A percentile compares a stretch with the other conserved stretches of the same genome.
Evolutionary conservation across 2,888 invertebrate species (phyloP).

Genomic region (Abscondita cerata): DNA sequence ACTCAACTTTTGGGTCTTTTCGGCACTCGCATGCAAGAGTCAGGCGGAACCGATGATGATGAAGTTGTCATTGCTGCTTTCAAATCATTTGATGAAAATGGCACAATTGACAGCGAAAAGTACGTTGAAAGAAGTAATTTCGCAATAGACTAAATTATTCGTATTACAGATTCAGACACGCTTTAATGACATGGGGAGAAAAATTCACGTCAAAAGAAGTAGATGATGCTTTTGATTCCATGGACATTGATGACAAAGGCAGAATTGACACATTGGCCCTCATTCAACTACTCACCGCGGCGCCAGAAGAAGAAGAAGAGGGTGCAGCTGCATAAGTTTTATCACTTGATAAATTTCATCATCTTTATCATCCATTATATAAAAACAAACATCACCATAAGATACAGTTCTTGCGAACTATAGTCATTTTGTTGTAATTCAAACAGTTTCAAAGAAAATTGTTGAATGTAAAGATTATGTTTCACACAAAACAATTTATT

Average conservation of each 20-base stretch:
- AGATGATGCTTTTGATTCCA: constrained; percentile 92
- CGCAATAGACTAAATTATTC: neutral
- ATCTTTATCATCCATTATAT: constrained; percentile 30
- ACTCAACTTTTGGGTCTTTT: constrained; percentile 92
- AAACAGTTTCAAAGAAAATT: no score
- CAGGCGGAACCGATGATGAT: constrained; percentile 88
- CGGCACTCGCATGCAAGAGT: constrained; percentile 90
- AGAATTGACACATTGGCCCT: constrained; percentile 87
- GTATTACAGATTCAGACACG: constrained; percentile 76
- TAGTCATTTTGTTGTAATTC: neutral
- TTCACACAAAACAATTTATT: neutral
- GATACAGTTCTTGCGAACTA: constrained; percentile 15
- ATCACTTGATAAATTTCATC: constrained; percentile 26
- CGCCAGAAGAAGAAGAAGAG: constrained; percentile 79
- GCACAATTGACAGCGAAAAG: constrained; percentile 88
- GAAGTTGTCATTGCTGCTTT: constrained; percentile 91
- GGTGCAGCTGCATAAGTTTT: constrained; percentile 56
- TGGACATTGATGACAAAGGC: constrained; percentile 91
- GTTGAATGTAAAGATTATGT: no score
- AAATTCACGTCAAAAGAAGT: constrained; percentile 89
- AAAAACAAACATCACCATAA: constrained; percentile 23
- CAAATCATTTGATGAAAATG: constrained; percentile 89
- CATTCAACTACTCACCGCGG: constrained; percentile 87
- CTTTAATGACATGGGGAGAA: constrained; percentile 92
- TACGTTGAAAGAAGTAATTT: constrained; percentile 43